Percentiles rank a stretch among this genome's conserved stretches.
Conservation (phyloP, 1,140 invertebrate species). For the Hyposmocoma kahamanoa region DNA sequence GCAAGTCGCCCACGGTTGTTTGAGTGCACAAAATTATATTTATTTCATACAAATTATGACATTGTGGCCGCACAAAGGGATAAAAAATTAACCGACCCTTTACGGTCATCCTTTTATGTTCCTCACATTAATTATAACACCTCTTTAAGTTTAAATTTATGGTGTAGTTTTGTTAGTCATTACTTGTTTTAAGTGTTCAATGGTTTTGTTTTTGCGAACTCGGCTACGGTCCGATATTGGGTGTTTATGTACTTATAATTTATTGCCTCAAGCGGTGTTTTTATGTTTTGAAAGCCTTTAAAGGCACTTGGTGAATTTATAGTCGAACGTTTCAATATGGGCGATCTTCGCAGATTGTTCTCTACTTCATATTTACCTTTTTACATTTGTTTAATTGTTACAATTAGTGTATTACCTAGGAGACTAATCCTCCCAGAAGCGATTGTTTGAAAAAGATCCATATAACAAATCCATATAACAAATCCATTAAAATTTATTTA, state of each 20-base stretch:
- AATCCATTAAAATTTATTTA: too few relatives aligned
- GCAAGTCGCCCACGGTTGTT: slow-evolving; percentile 1
- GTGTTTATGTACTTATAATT: slow-evolving; percentile 64
- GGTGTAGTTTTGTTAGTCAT: slow-evolving; percentile 58
- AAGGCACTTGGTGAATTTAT: slow-evolving; percentile 61
- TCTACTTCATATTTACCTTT: slow-evolving; percentile 35
- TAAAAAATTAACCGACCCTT: slow-evolving; percentile 43
- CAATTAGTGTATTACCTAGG: too few relatives aligned
- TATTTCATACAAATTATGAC: slow-evolving; percentile 52
- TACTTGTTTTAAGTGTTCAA: slow-evolving; percentile 43
- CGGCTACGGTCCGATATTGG: slow-evolving; percentile 38
- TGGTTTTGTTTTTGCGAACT: slow-evolving; percentile 35
- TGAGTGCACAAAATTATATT: slow-evolving; percentile 22
- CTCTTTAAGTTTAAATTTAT: slow-evolving; percentile 69
- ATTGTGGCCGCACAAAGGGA: slow-evolving; percentile 38
- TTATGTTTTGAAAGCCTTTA: slow-evolving; percentile 44
- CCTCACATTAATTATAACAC: slow-evolving; percentile 67
- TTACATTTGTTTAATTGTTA: too few relatives aligned
- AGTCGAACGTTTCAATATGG: slow-evolving; percentile 56
- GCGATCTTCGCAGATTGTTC: slow-evolving; percentile 37
- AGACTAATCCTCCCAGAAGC: too few relatives aligned
- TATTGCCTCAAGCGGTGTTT: slow-evolving; percentile 54
- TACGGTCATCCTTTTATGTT: slow-evolving; percentile 49
- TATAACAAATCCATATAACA: too few relatives aligned
- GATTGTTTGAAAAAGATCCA: too few relatives aligned